phyloP scores from a whole-genome alignment of 2,888 invertebrate genomes.

The Galeruca laticollis region DNA sequence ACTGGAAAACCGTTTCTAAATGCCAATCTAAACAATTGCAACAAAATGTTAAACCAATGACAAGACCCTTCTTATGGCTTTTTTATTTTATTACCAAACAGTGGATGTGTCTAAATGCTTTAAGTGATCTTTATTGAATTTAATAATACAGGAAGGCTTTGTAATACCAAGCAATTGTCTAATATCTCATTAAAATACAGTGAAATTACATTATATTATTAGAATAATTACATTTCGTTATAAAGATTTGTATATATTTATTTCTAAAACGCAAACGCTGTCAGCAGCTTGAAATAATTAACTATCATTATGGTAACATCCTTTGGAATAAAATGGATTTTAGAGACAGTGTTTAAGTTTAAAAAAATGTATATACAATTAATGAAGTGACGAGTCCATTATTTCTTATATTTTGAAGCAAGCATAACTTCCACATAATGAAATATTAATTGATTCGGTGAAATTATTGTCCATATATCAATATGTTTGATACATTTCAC shows the following conservation, averaged over 20 bases:
- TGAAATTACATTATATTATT: slow-evolving; percentile 4
- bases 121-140: neutral
- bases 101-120: neutral
- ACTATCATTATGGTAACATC: neutral
- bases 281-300: neutral
- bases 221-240: neutral
- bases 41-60: too few species aligned
- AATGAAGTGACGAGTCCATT: too few species aligned
- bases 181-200: neutral
- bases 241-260: neutral
- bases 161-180: neutral
- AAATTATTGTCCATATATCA: too few species aligned
- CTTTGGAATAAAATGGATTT: neutral
- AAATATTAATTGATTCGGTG: too few species aligned
- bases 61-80: too few species aligned
- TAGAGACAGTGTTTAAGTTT: too few species aligned
- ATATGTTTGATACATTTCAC: too few species aligned
- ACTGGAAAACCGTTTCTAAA: too few species aligned
- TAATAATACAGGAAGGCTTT: neutral
- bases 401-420: too few species aligned
- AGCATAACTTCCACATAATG: too few species aligned
- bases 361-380: too few species aligned
- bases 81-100: neutral
- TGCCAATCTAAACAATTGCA: too few species aligned
- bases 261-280: neutral